These are phyloP conservation scores for Lithosia quadra DNA, from an alignment of 2,888 invertebrate genomes.

Conservation along the genomic window DNA sequence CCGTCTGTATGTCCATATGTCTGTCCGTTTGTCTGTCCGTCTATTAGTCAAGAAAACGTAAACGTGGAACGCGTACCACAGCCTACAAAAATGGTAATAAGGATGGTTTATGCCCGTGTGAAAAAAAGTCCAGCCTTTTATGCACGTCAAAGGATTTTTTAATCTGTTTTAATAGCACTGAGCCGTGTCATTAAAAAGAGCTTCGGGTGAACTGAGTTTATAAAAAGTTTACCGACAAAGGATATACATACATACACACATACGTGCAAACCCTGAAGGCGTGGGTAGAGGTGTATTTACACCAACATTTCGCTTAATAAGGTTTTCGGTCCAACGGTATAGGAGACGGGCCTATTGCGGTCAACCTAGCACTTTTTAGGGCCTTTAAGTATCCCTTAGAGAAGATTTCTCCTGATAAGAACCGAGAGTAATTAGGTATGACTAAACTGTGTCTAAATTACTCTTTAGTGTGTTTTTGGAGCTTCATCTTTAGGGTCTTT, in stretches of 20 bases:
- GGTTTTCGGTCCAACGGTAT: not conserved
- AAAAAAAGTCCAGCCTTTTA: not conserved
- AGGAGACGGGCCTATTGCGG: not conserved
- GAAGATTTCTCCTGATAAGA: no score
- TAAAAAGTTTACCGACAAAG: not conserved
- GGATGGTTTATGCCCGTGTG: not conserved
- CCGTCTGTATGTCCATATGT: not conserved
- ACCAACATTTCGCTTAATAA: not conserved
- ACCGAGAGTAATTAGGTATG: no score
- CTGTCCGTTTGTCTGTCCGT: no score
- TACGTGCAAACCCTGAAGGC: not conserved
- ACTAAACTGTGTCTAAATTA: no score
- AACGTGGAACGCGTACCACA: not conserved
- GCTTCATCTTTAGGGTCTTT: no score
- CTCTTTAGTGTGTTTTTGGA: no score
- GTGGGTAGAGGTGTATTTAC: not conserved
- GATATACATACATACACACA: not conserved
- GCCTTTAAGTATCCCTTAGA: not conserved
- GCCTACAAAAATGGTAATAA: not conserved
- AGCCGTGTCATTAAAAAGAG: constrained; percentile 3
- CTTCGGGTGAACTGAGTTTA: not conserved
- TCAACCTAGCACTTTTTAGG: not conserved
- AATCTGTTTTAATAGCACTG: not conserved
- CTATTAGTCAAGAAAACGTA: not conserved
- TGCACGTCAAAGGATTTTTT: not conserved